phyloP scores from a whole-genome alignment of 2,888 invertebrate genomes.

The Adela reaumurella region DNA sequence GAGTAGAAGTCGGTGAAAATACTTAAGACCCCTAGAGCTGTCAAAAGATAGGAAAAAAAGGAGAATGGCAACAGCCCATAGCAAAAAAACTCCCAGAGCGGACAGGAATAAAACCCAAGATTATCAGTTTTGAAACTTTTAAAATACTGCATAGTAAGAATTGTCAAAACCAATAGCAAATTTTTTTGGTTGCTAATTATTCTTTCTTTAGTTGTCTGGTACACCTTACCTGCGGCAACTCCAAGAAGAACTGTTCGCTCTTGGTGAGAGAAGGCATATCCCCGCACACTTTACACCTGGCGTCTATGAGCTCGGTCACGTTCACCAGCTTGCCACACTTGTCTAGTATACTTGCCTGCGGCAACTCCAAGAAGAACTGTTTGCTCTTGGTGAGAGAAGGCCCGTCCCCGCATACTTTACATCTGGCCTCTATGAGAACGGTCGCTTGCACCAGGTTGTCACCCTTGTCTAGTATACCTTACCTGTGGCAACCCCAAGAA shows the following conservation, averaged over 20 bases:
- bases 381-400: slow-evolving; percentile 75
- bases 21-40: no score
- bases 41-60: no score
- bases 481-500: no score
- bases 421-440: slow-evolving; percentile 80
- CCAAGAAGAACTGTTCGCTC: slow-evolving; percentile 92
- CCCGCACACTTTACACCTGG: slow-evolving; percentile 87
- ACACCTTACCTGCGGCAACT: slow-evolving; percentile 83
- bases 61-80: no score
- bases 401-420: slow-evolving; percentile 77
- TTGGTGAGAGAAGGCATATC: slow-evolving; percentile 64
- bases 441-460: slow-evolving; percentile 92
- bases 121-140: neutral
- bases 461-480: slow-evolving; percentile 94
- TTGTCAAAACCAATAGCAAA: slow-evolving; percentile 2
- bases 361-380: slow-evolving; percentile 95
- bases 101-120: no score
- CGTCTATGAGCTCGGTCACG: slow-evolving; percentile 79
- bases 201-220: slow-evolving; percentile 94
- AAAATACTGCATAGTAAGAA: neutral
- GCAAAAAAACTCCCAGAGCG: no score
- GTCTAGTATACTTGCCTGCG: no score
- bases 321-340: slow-evolving; percentile 95
- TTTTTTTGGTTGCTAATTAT: no score
- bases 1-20: no score